phyloP scores from a whole-genome alignment of 2,113 vertebrate species.

The Dicaeum eximium region DNA sequence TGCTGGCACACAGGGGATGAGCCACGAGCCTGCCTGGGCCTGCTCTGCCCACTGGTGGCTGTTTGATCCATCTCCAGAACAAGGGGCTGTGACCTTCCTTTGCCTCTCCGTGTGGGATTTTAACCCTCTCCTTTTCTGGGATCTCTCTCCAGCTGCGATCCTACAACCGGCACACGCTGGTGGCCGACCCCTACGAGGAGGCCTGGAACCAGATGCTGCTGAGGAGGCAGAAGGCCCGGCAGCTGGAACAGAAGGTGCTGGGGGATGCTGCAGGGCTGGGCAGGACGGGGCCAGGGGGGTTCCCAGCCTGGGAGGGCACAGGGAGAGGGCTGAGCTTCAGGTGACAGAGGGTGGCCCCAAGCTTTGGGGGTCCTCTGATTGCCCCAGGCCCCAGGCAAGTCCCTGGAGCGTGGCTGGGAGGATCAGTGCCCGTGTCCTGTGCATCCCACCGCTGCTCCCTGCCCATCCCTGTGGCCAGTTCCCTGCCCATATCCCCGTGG shows the following conservation, averaged over 20 bases:
- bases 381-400: background rate
- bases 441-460: background rate
- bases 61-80: background rate
- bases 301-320: background rate
- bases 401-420: background rate
- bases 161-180: slow-evolving; percentile 94
- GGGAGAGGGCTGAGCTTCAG: background rate
- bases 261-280: background rate
- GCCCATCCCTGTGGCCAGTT: background rate
- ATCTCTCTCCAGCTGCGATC: slow-evolving; percentile 81
- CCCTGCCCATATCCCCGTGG: background rate
- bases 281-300: fast-evolving
- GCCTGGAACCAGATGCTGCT: slow-evolving; percentile 86
- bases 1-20: background rate
- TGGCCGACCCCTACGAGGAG: slow-evolving; percentile 91
- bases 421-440: fast-evolving
- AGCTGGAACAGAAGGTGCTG: slow-evolving; percentile 86
- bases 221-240: slow-evolving; percentile 83
- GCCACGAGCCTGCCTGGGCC: background rate
- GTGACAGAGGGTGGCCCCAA: background rate
- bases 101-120: background rate
- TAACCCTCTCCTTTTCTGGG: background rate
- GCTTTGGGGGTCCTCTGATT: background rate
- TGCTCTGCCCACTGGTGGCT: background rate
- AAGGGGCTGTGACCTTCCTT: background rate